Evolutionary conservation across 1,140 invertebrate species (phyloP).

Genomic region (Aleiodes sp.): DNA sequence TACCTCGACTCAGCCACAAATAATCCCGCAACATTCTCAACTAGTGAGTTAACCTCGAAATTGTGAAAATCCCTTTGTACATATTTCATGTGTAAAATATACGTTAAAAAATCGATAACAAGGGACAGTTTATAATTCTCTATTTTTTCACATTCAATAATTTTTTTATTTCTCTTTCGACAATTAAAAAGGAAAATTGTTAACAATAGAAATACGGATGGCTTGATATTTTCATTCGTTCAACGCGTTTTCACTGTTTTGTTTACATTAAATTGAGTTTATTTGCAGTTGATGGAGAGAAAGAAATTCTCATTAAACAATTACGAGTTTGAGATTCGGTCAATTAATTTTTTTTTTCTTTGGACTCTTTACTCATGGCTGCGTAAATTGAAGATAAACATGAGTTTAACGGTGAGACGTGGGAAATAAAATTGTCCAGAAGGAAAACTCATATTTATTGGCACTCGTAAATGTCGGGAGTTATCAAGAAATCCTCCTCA

Average conservation of each 20-base stretch:
- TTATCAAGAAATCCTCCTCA: no score
- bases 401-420: not conserved
- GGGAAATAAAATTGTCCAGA: not conserved
- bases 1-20: not conserved
- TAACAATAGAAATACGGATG: not conserved
- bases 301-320: slow-evolving; percentile 10
- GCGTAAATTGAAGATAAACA: slow-evolving; percentile 3
- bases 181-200: slow-evolving; percentile 1
- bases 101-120: not conserved
- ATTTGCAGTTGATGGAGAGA: not conserved
- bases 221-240: not conserved
- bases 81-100: not conserved
- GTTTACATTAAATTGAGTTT: not conserved
- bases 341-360: not conserved
- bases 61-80: not conserved
- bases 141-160: not conserved
- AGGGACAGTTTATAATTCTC: not conserved
- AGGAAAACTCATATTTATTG: not conserved
- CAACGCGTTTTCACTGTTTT: not conserved
- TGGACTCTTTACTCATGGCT: not conserved
- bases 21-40: slow-evolving; percentile 6
- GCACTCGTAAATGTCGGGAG: no score
- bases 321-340: not conserved
- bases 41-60: not conserved
- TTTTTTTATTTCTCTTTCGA: not conserved